Evolutionary conservation across 2,113 vertebrate species (phyloP).

Genomic region (Willisornis vidua): DNA sequence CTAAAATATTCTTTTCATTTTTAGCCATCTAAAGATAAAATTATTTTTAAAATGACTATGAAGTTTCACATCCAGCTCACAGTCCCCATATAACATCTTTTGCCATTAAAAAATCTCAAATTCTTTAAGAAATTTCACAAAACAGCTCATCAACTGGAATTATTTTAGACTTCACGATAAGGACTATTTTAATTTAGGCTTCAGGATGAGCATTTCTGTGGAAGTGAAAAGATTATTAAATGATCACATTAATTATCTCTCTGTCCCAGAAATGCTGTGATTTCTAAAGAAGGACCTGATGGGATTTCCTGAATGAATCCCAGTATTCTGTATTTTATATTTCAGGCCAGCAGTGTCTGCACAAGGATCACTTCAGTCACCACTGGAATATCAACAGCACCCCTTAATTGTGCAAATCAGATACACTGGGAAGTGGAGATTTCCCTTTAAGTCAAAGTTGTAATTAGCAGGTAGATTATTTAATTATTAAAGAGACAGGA

Average conservation of each 20-base stretch:
- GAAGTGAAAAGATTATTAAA: not conserved
- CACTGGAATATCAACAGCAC: not conserved
- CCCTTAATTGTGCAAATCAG: not conserved
- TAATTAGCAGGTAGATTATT: conserved; percentile 41
- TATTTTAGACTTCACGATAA: not conserved
- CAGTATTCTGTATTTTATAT: not conserved
- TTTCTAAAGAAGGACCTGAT: not conserved
- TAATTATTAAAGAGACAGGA: conserved; percentile 5
- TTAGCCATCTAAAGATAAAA: not conserved
- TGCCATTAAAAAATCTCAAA: not conserved
- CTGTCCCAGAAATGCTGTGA: not conserved
- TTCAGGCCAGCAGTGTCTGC: not conserved
- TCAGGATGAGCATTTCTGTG: not conserved
- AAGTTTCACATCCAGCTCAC: not conserved
- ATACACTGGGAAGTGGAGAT: not conserved
- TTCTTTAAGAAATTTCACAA: not conserved
- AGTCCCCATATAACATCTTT: not conserved
- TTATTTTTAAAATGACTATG: not conserved
- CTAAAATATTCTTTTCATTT: not conserved
- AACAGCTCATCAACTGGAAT: not conserved
- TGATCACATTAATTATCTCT: not conserved
- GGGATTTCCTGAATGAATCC: not conserved
- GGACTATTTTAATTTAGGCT: not conserved
- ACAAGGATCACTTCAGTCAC: not conserved
- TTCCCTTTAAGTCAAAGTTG: conserved; percentile 26